Percentiles rank a stretch among this genome's conserved stretches.
phyloP scores from a whole-genome alignment of 2,113 vertebrate genomes.

The Carettochelys insculpta region DNA sequence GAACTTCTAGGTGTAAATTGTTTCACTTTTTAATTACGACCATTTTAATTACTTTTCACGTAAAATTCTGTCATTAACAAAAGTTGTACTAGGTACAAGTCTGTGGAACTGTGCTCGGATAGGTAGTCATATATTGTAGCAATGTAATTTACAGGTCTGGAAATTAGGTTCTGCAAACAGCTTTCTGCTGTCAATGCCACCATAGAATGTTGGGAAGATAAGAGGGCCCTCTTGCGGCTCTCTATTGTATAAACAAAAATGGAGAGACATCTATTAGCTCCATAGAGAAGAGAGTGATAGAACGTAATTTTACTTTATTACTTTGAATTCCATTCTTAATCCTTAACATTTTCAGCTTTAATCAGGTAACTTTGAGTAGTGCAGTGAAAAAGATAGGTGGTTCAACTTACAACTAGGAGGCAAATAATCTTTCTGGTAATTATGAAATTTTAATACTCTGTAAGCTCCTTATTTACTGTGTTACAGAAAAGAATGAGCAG shows the following conservation, averaged over 20 bases:
- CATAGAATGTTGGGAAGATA: slow-evolving; percentile 43
- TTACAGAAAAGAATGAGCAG: background rate
- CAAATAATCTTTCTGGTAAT: background rate
- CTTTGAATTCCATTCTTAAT: background rate
- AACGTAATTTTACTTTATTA: background rate
- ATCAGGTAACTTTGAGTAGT: background rate
- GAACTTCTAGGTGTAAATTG: slow-evolving; percentile 41
- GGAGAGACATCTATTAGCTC: background rate
- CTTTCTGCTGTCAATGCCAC: background rate
- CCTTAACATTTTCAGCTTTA: background rate
- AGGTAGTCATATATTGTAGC: background rate
- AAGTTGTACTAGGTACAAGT: slow-evolving; percentile 5
- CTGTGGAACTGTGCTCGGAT: slow-evolving; percentile 15
- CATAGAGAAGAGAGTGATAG: background rate
- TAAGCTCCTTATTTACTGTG: background rate
- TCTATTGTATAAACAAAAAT: background rate
- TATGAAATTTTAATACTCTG: background rate
- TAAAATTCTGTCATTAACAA: slow-evolving; percentile 19
- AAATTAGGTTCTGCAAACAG: slow-evolving; percentile 43
- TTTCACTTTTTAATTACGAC: slow-evolving; percentile 25
- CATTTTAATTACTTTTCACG: slow-evolving; percentile 23
- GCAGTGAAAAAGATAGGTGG: background rate
- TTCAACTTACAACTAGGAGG: background rate
- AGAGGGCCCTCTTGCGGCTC: slow-evolving; percentile 73
- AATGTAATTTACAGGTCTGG: slow-evolving; percentile 12